phyloP scores from a whole-genome alignment of 2,888 invertebrate genomes.

The Ctenicera cuprea region DNA sequence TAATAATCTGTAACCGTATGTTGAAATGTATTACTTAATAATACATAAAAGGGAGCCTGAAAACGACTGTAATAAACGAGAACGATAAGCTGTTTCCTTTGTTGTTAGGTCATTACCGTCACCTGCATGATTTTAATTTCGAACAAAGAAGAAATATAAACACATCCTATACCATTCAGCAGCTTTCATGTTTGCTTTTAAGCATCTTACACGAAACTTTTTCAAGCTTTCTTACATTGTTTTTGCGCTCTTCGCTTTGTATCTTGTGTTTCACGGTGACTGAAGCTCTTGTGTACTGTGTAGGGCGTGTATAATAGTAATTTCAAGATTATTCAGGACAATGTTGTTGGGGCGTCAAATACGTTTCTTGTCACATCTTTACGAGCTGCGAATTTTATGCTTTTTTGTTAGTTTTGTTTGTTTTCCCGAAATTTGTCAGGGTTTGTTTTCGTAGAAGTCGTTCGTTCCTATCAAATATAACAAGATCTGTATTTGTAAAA shows the following conservation, averaged over 20 bases:
- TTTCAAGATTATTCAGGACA: conserved; percentile 32
- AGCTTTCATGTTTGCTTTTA: no score
- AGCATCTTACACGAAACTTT: neutral
- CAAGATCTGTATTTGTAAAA: neutral
- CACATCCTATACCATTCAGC: neutral
- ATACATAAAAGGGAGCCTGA: no score
- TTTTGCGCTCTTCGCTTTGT: conserved; percentile 12
- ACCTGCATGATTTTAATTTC: neutral
- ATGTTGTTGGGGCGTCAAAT: conserved; percentile 20
- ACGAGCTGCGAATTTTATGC: conserved; percentile 24
- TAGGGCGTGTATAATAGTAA: conserved; percentile 21
- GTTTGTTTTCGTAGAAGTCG: neutral
- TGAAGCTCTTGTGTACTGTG: neutral
- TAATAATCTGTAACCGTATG: no score
- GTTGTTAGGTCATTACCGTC: neutral
- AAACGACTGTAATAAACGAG: no score
- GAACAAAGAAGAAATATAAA: neutral
- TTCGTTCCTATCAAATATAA: neutral
- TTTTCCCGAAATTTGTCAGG: neutral
- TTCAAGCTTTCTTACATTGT: neutral
- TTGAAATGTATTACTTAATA: no score
- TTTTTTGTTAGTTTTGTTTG: conserved; percentile 20
- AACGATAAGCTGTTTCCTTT: no score
- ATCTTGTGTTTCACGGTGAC: conserved; percentile 2
- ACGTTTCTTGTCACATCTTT: conserved; percentile 30